Evolutionary conservation across 2,797 vertebrate genomes (phyloP), one percentile per base, ranked within the genome.

Genomic region (Alcedo quadribrachys): DNA sequence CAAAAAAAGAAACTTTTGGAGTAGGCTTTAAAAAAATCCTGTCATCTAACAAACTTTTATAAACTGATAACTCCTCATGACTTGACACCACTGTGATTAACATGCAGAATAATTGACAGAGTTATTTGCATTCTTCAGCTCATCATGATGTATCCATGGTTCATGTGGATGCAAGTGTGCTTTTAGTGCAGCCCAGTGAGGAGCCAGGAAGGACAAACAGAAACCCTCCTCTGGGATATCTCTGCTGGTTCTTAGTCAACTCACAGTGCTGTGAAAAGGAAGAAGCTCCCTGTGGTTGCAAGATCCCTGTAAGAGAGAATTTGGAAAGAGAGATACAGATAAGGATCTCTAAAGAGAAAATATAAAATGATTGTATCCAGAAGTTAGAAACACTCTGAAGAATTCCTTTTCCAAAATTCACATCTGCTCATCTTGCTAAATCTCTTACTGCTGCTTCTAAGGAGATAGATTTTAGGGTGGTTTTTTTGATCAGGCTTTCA

Each of bases 1-100:
- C 94, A 92, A 86, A 94, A 76, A 76, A 27, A 95, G 73, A 83
- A 96, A 85, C 43, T 68, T 78, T 85, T 46, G 30, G 12, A 45
- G 32, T 42, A 37, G 21, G 11, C 37, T 87, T 89, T 92, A 53
- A 43, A 60, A 81, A 67, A 42, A 55, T 6, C 22, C 48, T 61
- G 24, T 76, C 46, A 66, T 45, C 50, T 51, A 57, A 45, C 42
- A 42, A 76, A 70, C 18, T 50, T 50, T 3, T 76, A n/a, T 50
- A 54, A 71, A 54, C 35, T 80, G 43, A 28, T 71, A 61, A 46
- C 9, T 87, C 42, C 40, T 51, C 9, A 12, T 50, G 53, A 54
- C 13, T 74, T 69, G n/a, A 22, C 73, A 69, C 40, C 60, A n/a
- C 27, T 21, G 20, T 48, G 53, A 42, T 17, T 76, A 58, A n/a